These are phyloP conservation scores for Callosobruchus maculatus DNA, from an alignment of 2,888 invertebrate species.

Conservation along the genomic window DNA sequence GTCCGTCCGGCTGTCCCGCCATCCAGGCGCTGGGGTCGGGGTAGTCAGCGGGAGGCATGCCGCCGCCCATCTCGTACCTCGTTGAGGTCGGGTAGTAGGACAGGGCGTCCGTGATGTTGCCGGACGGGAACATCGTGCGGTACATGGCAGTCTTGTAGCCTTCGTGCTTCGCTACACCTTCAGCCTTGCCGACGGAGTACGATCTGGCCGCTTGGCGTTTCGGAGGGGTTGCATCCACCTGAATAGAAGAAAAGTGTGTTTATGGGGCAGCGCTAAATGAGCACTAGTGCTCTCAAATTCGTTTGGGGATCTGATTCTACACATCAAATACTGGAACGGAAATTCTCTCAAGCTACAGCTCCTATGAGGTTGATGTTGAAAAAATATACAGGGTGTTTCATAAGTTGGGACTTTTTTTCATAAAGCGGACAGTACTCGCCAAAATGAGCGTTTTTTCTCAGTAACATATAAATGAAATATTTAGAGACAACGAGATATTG, in stretches of 20 bases:
- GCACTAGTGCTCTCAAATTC: too few species aligned
- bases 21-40: constrained; percentile 59
- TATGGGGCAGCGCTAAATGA: not conserved
- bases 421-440: too few species aligned
- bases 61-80: constrained; percentile 55
- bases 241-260: not conserved
- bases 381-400: too few species aligned
- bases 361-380: too few species aligned
- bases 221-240: constrained; percentile 46
- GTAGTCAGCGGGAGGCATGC: constrained; percentile 55
- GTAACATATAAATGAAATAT: too few species aligned
- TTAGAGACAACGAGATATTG: too few species aligned
- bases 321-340: too few species aligned
- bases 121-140: constrained; percentile 66
- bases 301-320: too few species aligned
- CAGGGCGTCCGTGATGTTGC: constrained; percentile 73
- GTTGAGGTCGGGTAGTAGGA: constrained; percentile 77
- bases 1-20: constrained; percentile 40
- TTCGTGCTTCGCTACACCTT: constrained; percentile 60
- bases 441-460: too few species aligned
- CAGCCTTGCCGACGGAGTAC: constrained; percentile 47
- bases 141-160: constrained; percentile 62
- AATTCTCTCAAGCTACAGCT: too few species aligned
- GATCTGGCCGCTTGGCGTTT: constrained; percentile 55
- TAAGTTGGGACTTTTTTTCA: too few species aligned